Conservation (phyloP, 2,113 vertebrate genomes). For the Ceratotherium simum region DNA sequence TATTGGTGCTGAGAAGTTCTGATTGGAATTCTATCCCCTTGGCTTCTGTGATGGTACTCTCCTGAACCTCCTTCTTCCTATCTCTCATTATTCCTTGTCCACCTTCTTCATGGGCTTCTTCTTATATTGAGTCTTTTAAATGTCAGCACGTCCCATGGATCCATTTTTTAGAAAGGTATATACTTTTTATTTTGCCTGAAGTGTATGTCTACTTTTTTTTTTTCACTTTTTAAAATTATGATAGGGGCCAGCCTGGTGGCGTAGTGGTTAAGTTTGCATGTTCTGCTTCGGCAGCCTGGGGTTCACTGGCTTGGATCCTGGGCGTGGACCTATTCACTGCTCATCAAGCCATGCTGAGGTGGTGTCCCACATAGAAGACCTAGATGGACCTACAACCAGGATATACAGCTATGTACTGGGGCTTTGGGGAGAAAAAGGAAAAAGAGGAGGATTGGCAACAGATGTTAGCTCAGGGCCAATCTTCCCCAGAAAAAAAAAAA, state of each 20-base stretch:
- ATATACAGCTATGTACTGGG: too few relatives aligned
- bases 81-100: background rate
- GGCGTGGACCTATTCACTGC: too few relatives aligned
- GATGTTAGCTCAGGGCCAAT: too few relatives aligned
- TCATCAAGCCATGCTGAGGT: too few relatives aligned
- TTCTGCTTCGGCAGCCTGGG: too few relatives aligned
- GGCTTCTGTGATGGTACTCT: background rate
- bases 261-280: too few relatives aligned
- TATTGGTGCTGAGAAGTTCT: constrained; percentile 63
- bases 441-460: too few relatives aligned
- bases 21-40: background rate
- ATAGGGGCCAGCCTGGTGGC: background rate
- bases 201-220: background rate
- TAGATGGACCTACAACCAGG: too few relatives aligned
- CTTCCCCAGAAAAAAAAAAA: too few relatives aligned
- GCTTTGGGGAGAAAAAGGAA: too few relatives aligned
- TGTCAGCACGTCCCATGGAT: background rate
- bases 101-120: background rate
- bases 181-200: background rate
- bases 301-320: too few relatives aligned
- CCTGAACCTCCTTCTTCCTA: background rate
- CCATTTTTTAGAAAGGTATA: background rate
- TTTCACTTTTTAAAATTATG: background rate
- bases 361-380: too few relatives aligned
- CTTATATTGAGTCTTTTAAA: background rate